Evolutionary conservation across 2,797 vertebrate species (phyloP).

Genomic region (Cephalopachus bancanus): DNA sequence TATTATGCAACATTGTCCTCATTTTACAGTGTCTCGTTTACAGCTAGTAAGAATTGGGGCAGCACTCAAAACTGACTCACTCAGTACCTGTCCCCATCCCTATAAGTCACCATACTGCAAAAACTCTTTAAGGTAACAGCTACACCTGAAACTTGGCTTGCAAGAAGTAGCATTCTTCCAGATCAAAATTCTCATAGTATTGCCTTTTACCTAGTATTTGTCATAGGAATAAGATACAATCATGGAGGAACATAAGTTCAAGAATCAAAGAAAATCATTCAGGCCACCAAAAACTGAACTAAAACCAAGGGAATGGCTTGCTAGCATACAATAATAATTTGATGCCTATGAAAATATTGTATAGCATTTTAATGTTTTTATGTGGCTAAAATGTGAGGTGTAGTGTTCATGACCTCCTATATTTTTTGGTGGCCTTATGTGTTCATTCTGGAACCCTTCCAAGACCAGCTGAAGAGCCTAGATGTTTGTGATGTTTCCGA

Average conservation of each 20-base stretch:
- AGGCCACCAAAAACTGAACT: neutral
- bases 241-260: neutral
- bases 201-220: neutral
- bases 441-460: neutral
- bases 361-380: neutral
- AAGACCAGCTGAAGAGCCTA: neutral
- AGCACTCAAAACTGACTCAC: neutral
- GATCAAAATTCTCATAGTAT: neutral
- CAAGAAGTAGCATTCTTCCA: neutral
- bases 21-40: neutral
- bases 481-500: neutral
- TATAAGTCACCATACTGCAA: neutral
- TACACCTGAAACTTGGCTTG: neutral
- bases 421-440: neutral
- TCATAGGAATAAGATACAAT: neutral
- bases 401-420: neutral
- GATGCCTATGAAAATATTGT: neutral
- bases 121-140: neutral
- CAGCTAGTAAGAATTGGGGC: neutral
- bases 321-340: neutral
- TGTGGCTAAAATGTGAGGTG: neutral
- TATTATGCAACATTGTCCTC: neutral
- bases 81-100: neutral
- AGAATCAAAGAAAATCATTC: conserved; percentile 37
- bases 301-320: neutral